These are phyloP conservation scores for Drosophila siamana DNA, from an alignment of 2,888 invertebrate species.

Conservation along the genomic window DNA sequence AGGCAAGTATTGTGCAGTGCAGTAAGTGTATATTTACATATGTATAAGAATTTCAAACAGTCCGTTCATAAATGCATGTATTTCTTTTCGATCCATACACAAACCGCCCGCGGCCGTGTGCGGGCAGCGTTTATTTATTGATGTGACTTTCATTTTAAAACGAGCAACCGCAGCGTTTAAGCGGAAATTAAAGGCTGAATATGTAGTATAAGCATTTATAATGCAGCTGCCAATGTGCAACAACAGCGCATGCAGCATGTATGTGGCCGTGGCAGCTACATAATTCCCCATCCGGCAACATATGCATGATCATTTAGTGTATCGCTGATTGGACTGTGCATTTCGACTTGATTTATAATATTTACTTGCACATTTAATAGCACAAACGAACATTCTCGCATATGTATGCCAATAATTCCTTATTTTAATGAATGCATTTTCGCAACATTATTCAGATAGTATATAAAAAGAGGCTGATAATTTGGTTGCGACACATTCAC, in stretches of 20 bases:
- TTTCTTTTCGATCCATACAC: constrained; percentile 7
- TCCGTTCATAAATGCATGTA: constrained; percentile 2
- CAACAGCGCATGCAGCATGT: constrained; percentile 2
- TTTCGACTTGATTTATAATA: constrained; percentile 41
- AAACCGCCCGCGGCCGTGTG: neutral
- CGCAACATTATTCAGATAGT: constrained; percentile 15
- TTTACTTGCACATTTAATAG: constrained; percentile 21
- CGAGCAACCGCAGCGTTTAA: constrained; percentile 64
- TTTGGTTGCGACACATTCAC: neutral
- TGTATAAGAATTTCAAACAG: neutral
- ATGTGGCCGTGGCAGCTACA: neutral
- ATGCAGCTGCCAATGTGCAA: constrained; percentile 22
- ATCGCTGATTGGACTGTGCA: constrained; percentile 19
- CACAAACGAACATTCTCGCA: neutral
- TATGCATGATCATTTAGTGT: constrained; percentile 30
- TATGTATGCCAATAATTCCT: constrained; percentile 28
- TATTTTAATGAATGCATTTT: constrained; percentile 19
- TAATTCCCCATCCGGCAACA: constrained; percentile 2
- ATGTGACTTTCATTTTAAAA: constrained; percentile 68
- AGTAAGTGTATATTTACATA: constrained; percentile 3
- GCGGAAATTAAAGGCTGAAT: constrained; percentile 69
- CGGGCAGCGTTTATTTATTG: constrained; percentile 65
- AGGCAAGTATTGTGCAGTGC: constrained; percentile 34
- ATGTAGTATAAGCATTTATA: constrained; percentile 41
- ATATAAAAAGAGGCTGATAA: constrained; percentile 1